Conservation (phyloP, 2,797 vertebrate species). For the Todus mexicanus region DNA sequence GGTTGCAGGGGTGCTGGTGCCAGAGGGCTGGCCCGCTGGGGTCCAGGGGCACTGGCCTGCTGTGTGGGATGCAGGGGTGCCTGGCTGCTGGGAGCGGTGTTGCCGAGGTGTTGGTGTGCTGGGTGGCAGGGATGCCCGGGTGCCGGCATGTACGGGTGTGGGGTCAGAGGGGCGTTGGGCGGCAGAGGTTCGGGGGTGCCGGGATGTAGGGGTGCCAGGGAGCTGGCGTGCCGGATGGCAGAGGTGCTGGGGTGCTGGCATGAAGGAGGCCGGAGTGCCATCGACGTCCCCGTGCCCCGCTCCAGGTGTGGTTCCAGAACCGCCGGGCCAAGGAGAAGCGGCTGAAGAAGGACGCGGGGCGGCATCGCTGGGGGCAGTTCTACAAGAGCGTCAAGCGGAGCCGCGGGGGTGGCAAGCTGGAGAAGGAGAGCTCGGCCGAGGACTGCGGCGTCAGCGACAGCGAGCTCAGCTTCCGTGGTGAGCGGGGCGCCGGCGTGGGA, state of each 20-base stretch:
- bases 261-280: background rate
- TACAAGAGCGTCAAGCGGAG: conserved; percentile 94
- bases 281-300: accelerated
- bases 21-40: too few relatives aligned
- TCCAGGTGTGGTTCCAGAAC: conserved; percentile 99
- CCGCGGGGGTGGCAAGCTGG: conserved; percentile 85
- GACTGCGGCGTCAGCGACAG: conserved; percentile 97
- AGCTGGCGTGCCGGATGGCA: background rate
- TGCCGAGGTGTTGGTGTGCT: too few relatives aligned
- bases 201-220: too few relatives aligned
- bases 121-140: background rate
- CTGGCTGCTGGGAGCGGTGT: background rate
- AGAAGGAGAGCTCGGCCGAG: conserved; percentile 95
- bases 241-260: background rate
- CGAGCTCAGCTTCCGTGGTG: conserved; percentile 98
- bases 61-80: background rate
- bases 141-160: too few relatives aligned
- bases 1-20: too few relatives aligned
- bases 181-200: background rate
- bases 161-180: background rate
- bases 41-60: too few relatives aligned
- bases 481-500: background rate
- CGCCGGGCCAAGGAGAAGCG: conserved; percentile 95
- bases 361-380: conserved; percentile 97
- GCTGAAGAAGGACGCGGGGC: conserved; percentile 94